These are phyloP conservation scores for Pteropus alecto DNA, from an alignment of 2,113 vertebrate species.

Conservation along the genomic window DNA sequence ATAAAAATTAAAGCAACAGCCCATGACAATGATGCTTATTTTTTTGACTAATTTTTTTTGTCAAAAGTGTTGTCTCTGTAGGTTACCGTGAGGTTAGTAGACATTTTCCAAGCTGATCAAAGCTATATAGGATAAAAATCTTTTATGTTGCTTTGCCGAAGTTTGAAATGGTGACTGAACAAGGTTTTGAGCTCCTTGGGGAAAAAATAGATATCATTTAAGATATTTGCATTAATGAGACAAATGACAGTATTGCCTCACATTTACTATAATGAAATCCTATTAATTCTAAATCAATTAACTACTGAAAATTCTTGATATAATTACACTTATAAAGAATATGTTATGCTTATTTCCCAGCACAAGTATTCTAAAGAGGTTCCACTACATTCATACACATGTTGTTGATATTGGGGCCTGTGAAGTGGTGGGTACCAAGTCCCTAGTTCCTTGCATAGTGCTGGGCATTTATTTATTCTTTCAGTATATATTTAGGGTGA, in stretches of 20 bases:
- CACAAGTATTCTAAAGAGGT: neutral
- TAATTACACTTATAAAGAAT: neutral
- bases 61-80: neutral
- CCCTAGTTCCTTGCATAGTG: neutral
- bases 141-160: neutral
- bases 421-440: neutral
- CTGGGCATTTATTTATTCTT: conserved; percentile 11
- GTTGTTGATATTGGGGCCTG: neutral
- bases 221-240: conserved; percentile 3
- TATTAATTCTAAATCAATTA: neutral
- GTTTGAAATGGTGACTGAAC: neutral
- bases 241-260: neutral
- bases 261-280: neutral
- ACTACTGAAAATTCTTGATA: conserved; percentile 5
- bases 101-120: neutral
- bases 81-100: neutral
- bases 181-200: neutral
- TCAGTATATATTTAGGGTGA: neutral
- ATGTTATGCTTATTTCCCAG: neutral
- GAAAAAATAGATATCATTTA: neutral
- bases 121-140: neutral
- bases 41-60: neutral
- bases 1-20: neutral
- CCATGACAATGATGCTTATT: neutral
- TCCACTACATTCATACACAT: neutral